These are phyloP conservation scores for Micrasema minimum DNA, from an alignment of 1,140 invertebrate species.

Conservation along the genomic window DNA sequence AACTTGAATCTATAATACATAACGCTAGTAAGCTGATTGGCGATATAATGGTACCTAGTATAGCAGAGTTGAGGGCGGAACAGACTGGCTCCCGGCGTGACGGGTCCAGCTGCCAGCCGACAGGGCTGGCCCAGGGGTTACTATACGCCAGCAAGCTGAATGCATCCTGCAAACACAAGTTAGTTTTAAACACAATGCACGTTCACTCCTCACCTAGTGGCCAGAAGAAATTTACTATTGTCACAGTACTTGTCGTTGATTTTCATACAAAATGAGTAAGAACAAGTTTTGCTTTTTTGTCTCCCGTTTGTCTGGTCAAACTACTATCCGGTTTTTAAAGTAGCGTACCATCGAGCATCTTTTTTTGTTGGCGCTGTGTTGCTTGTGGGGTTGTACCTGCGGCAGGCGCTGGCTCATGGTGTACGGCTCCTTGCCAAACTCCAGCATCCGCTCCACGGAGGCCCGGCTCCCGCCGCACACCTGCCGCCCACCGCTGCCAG, in stretches of 20 bases:
- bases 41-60: slow-evolving; percentile 79
- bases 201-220: no score
- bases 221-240: no score
- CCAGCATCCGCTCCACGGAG: slow-evolving; percentile 89
- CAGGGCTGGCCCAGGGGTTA: slow-evolving; percentile 96
- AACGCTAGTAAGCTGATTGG: no score
- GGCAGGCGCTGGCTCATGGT: slow-evolving; percentile 87
- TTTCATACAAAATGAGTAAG: no score
- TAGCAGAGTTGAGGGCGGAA: slow-evolving; percentile 95
- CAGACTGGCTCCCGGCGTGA: slow-evolving; percentile 93
- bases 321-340: no score
- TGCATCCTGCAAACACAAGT: slow-evolving; percentile 86
- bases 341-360: slow-evolving; percentile 95
- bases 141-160: slow-evolving; percentile 98
- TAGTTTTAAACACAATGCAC: no score
- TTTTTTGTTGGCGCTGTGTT: slow-evolving; percentile 86
- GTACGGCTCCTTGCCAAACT: slow-evolving; percentile 94
- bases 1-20: no score
- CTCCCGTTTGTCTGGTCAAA: no score
- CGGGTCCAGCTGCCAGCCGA: slow-evolving; percentile 94
- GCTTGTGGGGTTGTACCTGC: slow-evolving; percentile 81
- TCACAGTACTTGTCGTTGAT: no score
- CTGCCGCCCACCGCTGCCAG: slow-evolving; percentile 59
- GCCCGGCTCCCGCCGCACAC: slow-evolving; percentile 81
- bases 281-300: no score